Conservation (phyloP, 2,797 vertebrate genomes). For the Mormyrops boulengeri region DNA sequence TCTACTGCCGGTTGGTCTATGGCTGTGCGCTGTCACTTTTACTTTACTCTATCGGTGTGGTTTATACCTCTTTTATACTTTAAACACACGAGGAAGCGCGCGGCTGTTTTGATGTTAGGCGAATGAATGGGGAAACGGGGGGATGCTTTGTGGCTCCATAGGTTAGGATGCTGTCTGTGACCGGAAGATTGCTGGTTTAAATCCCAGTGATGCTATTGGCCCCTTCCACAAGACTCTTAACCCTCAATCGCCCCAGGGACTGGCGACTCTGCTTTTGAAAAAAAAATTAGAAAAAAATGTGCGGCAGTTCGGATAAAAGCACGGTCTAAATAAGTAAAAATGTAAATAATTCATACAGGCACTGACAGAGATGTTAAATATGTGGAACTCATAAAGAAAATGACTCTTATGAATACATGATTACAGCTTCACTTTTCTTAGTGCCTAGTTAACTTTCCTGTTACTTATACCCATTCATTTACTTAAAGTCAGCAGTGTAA, state of each 20-base stretch:
- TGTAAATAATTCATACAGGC: not conserved
- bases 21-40: not conserved
- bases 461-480: not conserved
- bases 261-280: not conserved
- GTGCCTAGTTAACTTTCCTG: not conserved
- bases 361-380: not conserved
- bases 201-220: not conserved
- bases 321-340: not conserved
- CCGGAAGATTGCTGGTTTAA: not conserved
- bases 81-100: not conserved
- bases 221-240: not conserved
- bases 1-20: not conserved
- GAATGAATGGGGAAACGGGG: not conserved
- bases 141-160: not conserved
- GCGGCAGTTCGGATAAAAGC: not conserved
- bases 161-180: not conserved
- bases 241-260: not conserved
- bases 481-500: not conserved
- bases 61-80: not conserved
- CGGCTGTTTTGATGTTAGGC: not conserved
- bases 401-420: not conserved
- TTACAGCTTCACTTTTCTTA: not conserved
- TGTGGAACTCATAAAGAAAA: not conserved
- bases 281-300: not conserved
- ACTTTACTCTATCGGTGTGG: not conserved